phyloP scores from a whole-genome alignment of 1,140 invertebrate species.

The Cydia pomonella region DNA sequence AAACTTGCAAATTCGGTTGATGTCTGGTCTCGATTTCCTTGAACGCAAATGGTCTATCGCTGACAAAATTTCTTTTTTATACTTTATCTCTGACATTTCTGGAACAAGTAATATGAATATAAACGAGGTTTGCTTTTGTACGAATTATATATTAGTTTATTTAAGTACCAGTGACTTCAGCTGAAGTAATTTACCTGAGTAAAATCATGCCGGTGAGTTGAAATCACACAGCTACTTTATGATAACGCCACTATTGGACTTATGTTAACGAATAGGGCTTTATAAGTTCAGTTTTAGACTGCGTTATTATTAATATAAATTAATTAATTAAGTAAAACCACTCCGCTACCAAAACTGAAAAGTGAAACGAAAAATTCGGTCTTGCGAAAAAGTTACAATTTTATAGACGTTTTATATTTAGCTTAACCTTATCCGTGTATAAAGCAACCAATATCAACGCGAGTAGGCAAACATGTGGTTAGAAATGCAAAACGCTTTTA shows the following conservation, averaged over 20 bases:
- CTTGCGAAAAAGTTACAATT: slow-evolving; percentile 2
- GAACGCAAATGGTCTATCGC: slow-evolving; percentile 91
- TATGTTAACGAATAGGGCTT: not conserved
- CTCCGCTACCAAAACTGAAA: not conserved
- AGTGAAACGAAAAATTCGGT: not conserved
- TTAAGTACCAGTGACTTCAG: not conserved
- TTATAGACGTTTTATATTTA: not conserved
- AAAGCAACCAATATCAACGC: too few relatives aligned
- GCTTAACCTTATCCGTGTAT: too few relatives aligned
- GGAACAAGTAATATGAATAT: slow-evolving; percentile 39
- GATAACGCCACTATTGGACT: not conserved
- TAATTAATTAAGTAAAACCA: not conserved
- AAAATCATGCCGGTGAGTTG: slow-evolving; percentile 71
- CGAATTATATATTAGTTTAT: not conserved
- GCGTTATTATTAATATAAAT: not conserved
- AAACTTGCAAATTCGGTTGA: slow-evolving; percentile 91
- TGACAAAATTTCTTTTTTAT: slow-evolving; percentile 89
- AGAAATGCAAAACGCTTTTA: too few relatives aligned
- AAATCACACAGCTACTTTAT: slow-evolving; percentile 37
- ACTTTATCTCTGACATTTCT: slow-evolving; percentile 82
- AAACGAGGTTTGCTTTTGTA: not conserved
- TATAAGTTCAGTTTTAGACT: not conserved
- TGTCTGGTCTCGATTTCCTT: slow-evolving; percentile 91
- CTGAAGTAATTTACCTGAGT: slow-evolving; percentile 54
- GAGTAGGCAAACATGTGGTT: too few relatives aligned